phyloP scores from a whole-genome alignment of 2,888 invertebrate genomes.

The Leptarthrus brevirostris region DNA sequence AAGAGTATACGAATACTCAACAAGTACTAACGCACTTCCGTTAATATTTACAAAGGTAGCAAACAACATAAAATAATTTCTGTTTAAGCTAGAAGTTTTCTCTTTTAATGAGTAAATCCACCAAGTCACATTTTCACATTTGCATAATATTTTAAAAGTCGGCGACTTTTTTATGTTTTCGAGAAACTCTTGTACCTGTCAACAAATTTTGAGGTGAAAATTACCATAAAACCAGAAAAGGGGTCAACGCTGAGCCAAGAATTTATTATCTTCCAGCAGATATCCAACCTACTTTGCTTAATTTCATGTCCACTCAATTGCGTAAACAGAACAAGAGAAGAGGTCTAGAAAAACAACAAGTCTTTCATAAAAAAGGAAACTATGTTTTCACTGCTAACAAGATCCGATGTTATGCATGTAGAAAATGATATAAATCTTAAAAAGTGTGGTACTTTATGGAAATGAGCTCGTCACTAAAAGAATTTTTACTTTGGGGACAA shows the following conservation, averaged over 20 bases:
- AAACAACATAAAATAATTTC: too few species aligned
- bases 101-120: too few species aligned
- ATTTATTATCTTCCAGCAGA: conserved; percentile 14
- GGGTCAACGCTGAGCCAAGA: conserved; percentile 10
- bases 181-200: background rate
- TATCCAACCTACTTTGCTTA: conserved; percentile 18
- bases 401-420: background rate
- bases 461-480: background rate
- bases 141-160: too few species aligned
- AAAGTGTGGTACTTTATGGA: conserved; percentile 4
- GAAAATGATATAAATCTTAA: conserved; percentile 9
- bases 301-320: background rate
- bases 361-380: background rate
- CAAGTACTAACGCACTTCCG: too few species aligned
- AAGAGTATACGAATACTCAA: too few species aligned
- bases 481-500: background rate
- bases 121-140: too few species aligned
- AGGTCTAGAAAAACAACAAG: background rate
- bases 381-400: conserved; percentile 3
- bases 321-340: conserved; percentile 17
- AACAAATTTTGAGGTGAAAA: conserved; percentile 19
- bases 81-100: too few species aligned
- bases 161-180: background rate
- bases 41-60: too few species aligned
- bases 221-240: conserved; percentile 21